Evolutionary conservation across 2,797 vertebrate species (phyloP).

Genomic region (Peromyscus nudipes): DNA sequence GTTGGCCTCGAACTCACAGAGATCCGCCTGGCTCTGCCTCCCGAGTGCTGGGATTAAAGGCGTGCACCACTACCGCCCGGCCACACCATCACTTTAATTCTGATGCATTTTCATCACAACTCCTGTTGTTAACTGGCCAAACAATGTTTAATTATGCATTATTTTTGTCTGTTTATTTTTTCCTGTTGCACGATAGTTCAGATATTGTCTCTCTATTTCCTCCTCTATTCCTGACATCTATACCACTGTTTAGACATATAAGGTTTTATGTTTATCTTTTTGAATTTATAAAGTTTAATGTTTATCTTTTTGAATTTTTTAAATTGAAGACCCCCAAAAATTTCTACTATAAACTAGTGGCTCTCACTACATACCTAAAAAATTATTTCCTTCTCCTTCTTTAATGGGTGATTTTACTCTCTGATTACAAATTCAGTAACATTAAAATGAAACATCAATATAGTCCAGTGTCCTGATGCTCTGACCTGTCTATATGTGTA

Average conservation of each 20-base stretch:
- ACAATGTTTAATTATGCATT: neutral
- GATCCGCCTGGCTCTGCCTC: too few species aligned
- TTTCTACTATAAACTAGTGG: neutral
- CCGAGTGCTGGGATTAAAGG: too few species aligned
- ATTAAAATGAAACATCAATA: constrained; percentile 12
- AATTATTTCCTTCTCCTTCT: neutral
- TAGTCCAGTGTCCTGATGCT: neutral
- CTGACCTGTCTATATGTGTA: neutral
- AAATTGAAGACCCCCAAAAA: neutral
- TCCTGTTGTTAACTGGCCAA: neutral
- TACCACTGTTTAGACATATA: neutral
- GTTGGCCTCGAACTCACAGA: too few species aligned
- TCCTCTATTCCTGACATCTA: neutral
- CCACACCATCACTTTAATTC: neutral
- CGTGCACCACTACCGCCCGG: too few species aligned
- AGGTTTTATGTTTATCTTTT: constrained; percentile 24
- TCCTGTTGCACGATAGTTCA: neutral
- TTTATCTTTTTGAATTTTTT: neutral
- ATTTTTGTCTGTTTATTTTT: neutral
- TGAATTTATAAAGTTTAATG: neutral
- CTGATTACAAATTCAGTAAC: neutral
- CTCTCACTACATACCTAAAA: neutral
- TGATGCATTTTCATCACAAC: neutral
- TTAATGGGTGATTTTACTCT: constrained; percentile 9
- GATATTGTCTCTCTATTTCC: neutral